phyloP scores from a whole-genome alignment of 2,113 vertebrate species.

The Arvicanthis niloticus region DNA sequence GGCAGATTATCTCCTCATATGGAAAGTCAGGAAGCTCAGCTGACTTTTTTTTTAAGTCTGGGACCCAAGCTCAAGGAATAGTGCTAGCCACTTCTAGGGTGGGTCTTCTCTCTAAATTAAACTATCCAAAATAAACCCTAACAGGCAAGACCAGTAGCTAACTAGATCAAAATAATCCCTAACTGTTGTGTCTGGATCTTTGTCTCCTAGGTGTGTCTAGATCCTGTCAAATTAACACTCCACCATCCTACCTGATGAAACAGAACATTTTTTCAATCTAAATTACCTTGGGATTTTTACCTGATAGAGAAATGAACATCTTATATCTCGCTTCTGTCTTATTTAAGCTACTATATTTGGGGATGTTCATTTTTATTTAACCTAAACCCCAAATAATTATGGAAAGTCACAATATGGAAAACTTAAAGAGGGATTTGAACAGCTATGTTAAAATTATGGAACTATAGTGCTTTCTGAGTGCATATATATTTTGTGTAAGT shows the following conservation, averaged over 20 bases:
- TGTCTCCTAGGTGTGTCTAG: background rate
- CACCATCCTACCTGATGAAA: background rate
- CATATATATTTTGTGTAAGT: slow-evolving; percentile 19
- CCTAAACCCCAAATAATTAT: slow-evolving; percentile 1
- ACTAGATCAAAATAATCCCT: background rate
- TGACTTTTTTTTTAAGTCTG: too few relatives aligned
- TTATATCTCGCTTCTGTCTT: slow-evolving; percentile 40
- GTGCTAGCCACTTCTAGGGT: background rate
- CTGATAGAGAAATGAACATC: slow-evolving; percentile 33
- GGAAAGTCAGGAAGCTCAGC: background rate
- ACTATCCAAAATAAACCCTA: background rate
- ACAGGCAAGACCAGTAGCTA: background rate
- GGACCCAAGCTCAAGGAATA: background rate
- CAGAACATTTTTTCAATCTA: slow-evolving; percentile 23
- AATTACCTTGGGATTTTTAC: slow-evolving; percentile 22
- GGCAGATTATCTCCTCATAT: background rate
- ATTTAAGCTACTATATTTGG: slow-evolving; percentile 25
- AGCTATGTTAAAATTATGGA: slow-evolving; percentile 48
- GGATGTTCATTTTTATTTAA: slow-evolving; percentile 4
- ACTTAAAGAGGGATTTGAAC: slow-evolving; percentile 20
- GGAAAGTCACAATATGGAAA: slow-evolving; percentile 7
- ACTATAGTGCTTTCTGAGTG: background rate
- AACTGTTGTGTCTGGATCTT: background rate
- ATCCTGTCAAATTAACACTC: background rate
- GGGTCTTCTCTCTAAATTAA: background rate